These are phyloP conservation scores for Hirundichthys speculiger DNA, from an alignment of 2,113 vertebrate genomes.

Conservation along the genomic window DNA sequence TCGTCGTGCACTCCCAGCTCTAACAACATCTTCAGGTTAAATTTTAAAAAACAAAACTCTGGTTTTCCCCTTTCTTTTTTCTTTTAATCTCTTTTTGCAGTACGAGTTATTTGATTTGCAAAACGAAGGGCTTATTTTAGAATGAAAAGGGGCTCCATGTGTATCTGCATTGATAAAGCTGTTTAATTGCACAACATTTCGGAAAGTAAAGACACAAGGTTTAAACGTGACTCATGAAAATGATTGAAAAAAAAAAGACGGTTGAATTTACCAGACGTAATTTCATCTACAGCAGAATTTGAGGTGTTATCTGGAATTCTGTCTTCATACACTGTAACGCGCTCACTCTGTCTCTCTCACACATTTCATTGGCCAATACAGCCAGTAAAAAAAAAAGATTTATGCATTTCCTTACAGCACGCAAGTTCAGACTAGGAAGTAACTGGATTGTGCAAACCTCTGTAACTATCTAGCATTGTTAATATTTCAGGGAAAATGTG, in stretches of 20 bases:
- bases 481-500: slow-evolving; percentile 30
- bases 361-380: slow-evolving; percentile 28
- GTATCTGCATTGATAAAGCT: background rate
- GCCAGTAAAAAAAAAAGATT: slow-evolving; percentile 14
- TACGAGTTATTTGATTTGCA: slow-evolving; percentile 30
- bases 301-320: background rate
- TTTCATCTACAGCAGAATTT: background rate
- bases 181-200: background rate
- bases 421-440: slow-evolving; percentile 29
- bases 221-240: no score
- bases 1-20: slow-evolving; percentile 24
- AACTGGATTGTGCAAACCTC: no score
- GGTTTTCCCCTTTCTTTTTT: background rate
- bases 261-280: background rate
- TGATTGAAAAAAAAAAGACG: background rate
- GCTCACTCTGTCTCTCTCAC: slow-evolving; percentile 2
- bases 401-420: slow-evolving; percentile 50
- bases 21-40: slow-evolving; percentile 21
- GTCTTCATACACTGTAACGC: slow-evolving; percentile 4
- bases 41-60: slow-evolving; percentile 5
- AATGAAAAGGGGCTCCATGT: slow-evolving; percentile 19
- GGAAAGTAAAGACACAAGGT: no score
- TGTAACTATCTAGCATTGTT: background rate
- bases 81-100: background rate
- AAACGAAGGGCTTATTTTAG: slow-evolving; percentile 72